Conservation (phyloP, 2,113 vertebrate species). For the Salvator merianae region DNA sequence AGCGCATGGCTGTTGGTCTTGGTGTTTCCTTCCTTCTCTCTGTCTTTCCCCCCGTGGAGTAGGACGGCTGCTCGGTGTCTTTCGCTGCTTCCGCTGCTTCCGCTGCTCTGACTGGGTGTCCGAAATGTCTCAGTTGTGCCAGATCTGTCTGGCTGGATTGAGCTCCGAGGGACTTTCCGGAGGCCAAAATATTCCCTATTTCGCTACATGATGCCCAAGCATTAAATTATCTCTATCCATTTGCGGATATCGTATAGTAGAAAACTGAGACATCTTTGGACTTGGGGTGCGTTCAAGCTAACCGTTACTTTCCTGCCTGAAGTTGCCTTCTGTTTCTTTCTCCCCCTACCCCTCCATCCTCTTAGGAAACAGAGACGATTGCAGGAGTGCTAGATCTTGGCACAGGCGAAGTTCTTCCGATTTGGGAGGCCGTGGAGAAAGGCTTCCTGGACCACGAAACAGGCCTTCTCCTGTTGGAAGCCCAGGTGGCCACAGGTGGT, state of each 20-base stretch:
- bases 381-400: slow-evolving; percentile 94
- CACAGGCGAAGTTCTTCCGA: slow-evolving; percentile 91
- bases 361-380: slow-evolving; percentile 81
- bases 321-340: slow-evolving; percentile 41
- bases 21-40: slow-evolving; percentile 12
- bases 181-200: neutral
- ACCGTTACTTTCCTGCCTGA: slow-evolving; percentile 36
- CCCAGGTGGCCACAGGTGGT: slow-evolving; percentile 86
- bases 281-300: neutral
- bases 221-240: slow-evolving; percentile 34
- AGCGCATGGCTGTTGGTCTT: slow-evolving; percentile 14
- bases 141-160: slow-evolving; percentile 56
- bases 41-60: neutral
- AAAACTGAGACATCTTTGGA: slow-evolving; percentile 41
- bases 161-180: slow-evolving; percentile 28
- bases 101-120: slow-evolving; percentile 45
- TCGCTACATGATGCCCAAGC: neutral
- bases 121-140: slow-evolving; percentile 70
- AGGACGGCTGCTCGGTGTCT: slow-evolving; percentile 26
- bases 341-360: slow-evolving; percentile 28
- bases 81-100: slow-evolving; percentile 61
- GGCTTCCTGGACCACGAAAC: slow-evolving; percentile 97
- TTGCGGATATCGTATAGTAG: slow-evolving; percentile 10
- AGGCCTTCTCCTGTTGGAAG: slow-evolving; percentile 84
- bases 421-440: slow-evolving; percentile 88